phyloP scores from a whole-genome alignment of 2,888 invertebrate species.

The Sesamia inferens region DNA sequence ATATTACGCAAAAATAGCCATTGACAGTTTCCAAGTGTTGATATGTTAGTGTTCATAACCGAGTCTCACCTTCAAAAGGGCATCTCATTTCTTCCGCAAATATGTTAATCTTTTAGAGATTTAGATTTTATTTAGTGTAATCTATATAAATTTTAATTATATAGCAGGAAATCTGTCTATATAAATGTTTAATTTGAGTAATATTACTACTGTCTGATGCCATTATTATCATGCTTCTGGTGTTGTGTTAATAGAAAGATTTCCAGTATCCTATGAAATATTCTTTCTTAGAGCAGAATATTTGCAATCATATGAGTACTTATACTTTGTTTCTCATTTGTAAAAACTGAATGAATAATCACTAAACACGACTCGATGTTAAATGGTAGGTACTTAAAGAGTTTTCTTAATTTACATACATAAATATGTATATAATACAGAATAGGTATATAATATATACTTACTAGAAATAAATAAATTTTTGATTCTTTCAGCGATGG shows the following conservation, averaged over 20 bases:
- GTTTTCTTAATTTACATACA: neutral
- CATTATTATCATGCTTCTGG: neutral
- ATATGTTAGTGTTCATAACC: too few relatives aligned
- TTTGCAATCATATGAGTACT: too few relatives aligned
- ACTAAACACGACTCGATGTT: neutral
- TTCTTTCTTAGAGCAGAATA: too few relatives aligned
- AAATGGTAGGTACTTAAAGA: neutral
- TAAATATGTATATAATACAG: neutral
- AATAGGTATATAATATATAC: too few relatives aligned
- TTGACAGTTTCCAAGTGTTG: too few relatives aligned
- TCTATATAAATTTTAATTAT: too few relatives aligned
- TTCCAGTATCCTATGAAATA: neutral
- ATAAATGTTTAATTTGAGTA: neutral
- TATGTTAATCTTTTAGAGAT: neutral
- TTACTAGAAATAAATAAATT: neutral
- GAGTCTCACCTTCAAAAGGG: constrained; percentile 1
- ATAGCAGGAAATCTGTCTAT: too few relatives aligned
- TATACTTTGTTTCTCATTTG: too few relatives aligned
- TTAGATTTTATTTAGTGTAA: neutral
- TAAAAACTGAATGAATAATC: neutral
- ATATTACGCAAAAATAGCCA: too few relatives aligned
- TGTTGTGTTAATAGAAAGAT: neutral
- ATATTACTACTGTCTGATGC: neutral
- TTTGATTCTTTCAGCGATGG: constrained; percentile 90
- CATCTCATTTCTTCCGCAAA: constrained; percentile 5